Evolutionary conservation across 2,888 invertebrate species (phyloP), one percentile per base, ranked within the genome.

Genomic region (Carcina quercana): DNA sequence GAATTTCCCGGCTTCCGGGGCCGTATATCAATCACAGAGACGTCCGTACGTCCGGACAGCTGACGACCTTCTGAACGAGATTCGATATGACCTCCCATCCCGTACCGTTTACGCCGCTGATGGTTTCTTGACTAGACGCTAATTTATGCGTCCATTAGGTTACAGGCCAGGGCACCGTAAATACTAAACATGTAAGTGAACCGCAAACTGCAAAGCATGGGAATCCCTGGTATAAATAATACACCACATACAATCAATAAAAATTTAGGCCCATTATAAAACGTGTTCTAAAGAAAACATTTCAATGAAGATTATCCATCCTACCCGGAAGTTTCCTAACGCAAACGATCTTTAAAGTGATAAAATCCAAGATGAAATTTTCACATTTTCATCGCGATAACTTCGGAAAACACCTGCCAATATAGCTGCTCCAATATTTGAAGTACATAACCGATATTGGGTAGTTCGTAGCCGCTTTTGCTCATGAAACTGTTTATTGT

Each of bases 11-110:
- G 29, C 17, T 30, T 36, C 35, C 36, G 28, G 33, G 29, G 38
- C 42, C 58, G 45, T 50, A 53, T 59, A 74, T 75, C 74, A 72
- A 75, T 75, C 73, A 71, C 45, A 35, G 35, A 27, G 13, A 33
- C 45, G 46, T 45, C 44, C 43, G 46, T 32, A 32, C 40, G 35
- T 24, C 28, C 32, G 37, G 48, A 42, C 56, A 53, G 56, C 59
- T 72, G 76, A 71, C 63, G 74, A 64, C 56, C 50, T 64, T 69
- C 60, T 72, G 69, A 73, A 49, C 63, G 69, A 59, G 52, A 61
- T 66, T 47, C 59, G 56, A 70, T 67, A 51, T 39, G 45, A 42
- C 33, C 12, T 30, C 22, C 35, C 40, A 21, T 15, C 32, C 10
- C 14, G 11, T 10, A 29, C 24, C 11, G 17, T 14, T 12, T 25